phyloP scores from a whole-genome alignment of 2,888 invertebrate genomes.

The Seira sanloemensis region DNA sequence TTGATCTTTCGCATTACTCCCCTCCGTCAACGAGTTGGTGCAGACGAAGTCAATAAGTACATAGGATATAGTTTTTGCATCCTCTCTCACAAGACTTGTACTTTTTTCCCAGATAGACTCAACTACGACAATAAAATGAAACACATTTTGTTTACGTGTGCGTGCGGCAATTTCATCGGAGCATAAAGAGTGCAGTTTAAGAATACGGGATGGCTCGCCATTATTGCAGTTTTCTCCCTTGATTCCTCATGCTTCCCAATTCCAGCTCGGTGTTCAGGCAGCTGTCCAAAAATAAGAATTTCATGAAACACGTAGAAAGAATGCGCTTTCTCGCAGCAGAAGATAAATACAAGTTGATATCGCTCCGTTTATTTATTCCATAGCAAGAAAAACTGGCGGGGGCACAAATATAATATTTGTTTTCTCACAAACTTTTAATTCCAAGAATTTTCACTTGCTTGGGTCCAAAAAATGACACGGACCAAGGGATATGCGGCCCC shows the following conservation, averaged over 20 bases:
- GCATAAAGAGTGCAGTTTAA: background rate
- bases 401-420: background rate
- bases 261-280: background rate
- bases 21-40: too few relatives aligned
- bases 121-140: background rate
- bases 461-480: too few relatives aligned
- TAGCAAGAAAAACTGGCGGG: background rate
- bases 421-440: background rate
- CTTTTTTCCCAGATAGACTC: background rate
- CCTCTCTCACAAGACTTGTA: background rate
- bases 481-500: too few relatives aligned
- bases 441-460: background rate
- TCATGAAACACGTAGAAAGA: background rate
- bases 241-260: background rate
- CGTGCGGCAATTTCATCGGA: background rate
- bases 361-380: slow-evolving; percentile 3
- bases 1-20: too few relatives aligned
- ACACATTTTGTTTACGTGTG: background rate
- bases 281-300: background rate
- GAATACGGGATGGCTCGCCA: background rate
- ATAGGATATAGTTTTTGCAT: background rate
- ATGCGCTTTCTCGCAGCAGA: too few relatives aligned
- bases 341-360: slow-evolving; percentile 11
- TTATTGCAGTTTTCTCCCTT: slow-evolving; percentile 5
- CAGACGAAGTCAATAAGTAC: too few relatives aligned